Percentiles rank a stretch among this genome's conserved stretches.
Conservation (phyloP, 2,113 vertebrate genomes). For the Tinamus guttatus region DNA sequence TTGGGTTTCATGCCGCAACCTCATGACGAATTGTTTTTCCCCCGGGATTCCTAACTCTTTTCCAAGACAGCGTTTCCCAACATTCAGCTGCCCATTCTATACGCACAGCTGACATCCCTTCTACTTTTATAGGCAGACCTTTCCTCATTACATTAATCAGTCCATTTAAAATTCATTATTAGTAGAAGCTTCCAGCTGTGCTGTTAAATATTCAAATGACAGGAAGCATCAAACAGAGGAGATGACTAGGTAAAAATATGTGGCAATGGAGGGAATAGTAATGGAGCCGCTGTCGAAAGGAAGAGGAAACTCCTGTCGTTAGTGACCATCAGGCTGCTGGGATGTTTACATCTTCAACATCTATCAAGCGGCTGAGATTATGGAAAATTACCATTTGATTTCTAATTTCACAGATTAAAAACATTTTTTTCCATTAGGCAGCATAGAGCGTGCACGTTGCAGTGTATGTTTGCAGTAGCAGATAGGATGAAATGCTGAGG, state of each 20-base stretch:
- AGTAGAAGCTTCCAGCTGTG: conserved; percentile 17
- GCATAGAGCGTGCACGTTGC: background rate
- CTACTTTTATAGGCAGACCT: background rate
- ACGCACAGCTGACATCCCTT: background rate
- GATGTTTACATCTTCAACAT: background rate
- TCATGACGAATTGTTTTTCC: background rate
- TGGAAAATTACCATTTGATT: background rate
- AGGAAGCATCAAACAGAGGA: conserved; percentile 17
- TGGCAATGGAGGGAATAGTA: background rate
- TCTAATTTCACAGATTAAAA: conserved; percentile 3
- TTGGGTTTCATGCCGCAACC: background rate
- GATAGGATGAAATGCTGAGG: background rate
- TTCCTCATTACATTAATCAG: background rate
- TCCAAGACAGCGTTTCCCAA: background rate
- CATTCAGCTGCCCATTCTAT: background rate
- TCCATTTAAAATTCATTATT: background rate
- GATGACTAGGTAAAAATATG: background rate
- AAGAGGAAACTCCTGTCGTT: background rate
- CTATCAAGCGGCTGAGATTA: background rate
- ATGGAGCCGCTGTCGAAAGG: conserved; percentile 21
- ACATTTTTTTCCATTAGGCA: background rate
- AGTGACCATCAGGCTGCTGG: background rate
- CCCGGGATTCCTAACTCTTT: background rate
- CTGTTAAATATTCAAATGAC: background rate
- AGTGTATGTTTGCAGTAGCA: background rate